These are phyloP conservation scores for Microctonus hyperodae DNA, from an alignment of 2,888 invertebrate species.

Conservation along the genomic window DNA sequence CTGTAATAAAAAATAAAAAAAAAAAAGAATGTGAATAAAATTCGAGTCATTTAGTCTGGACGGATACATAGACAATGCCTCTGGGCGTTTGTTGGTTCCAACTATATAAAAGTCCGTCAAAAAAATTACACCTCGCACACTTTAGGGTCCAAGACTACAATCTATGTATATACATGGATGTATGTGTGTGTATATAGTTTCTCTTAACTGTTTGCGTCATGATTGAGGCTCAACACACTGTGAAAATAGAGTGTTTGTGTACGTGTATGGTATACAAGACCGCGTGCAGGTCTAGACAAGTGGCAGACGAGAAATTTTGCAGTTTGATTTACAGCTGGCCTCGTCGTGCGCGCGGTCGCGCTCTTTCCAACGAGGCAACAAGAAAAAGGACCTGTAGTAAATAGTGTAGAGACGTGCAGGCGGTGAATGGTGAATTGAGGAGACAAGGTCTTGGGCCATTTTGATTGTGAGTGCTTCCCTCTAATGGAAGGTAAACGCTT, in stretches of 20 bases:
- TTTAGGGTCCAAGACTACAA: background rate
- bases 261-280: slow-evolving; percentile 7
- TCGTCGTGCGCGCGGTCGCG: slow-evolving; percentile 31
- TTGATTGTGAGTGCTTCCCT: slow-evolving; percentile 57
- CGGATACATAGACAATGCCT: background rate
- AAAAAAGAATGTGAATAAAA: background rate
- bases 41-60: background rate
- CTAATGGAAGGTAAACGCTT: slow-evolving; percentile 59
- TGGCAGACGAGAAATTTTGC: slow-evolving; percentile 49
- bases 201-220: slow-evolving; percentile 8
- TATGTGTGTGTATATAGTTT: background rate
- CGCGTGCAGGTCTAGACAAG: slow-evolving; percentile 41
- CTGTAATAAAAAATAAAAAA: too few species aligned
- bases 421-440: slow-evolving; percentile 19
- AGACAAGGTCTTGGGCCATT: slow-evolving; percentile 42
- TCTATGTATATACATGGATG: too few species aligned
- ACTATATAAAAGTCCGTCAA: background rate
- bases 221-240: slow-evolving; percentile 34
- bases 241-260: slow-evolving; percentile 14
- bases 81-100: background rate
- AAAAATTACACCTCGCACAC: background rate
- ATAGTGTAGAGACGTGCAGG: background rate
- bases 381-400: background rate
- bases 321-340: slow-evolving; percentile 59
- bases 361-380: slow-evolving; percentile 16